Evolutionary conservation across 2,888 invertebrate genomes (phyloP).

Genomic region (Euzophera pinguis): DNA sequence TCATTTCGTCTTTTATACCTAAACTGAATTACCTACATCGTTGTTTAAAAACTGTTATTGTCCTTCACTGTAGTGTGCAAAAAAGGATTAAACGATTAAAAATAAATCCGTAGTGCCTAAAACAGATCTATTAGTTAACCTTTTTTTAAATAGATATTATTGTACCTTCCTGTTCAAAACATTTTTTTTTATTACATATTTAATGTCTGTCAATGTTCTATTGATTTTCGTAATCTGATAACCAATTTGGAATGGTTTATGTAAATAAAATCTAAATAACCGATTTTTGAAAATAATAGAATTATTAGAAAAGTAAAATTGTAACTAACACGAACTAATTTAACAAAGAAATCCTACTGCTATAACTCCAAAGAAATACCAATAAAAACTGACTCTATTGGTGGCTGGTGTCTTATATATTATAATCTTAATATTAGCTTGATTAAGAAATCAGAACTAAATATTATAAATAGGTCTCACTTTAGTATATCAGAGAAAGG

Average conservation of each 20-base stretch:
- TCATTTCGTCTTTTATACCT: no score
- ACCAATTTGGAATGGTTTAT: conserved; percentile 19
- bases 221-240: conserved; percentile 14
- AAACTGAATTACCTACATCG: no score
- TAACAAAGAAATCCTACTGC: neutral
- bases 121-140: no score
- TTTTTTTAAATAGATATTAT: no score
- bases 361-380: conserved; percentile 2
- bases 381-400: conserved; percentile 11
- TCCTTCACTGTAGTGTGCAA: no score
- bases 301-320: neutral
- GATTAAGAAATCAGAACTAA: no score
- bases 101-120: no score
- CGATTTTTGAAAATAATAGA: neutral
- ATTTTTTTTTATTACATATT: neutral
- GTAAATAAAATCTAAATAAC: neutral
- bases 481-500: no score
- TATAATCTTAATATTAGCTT: neutral
- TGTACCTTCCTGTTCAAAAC: no score
- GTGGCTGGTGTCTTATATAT: neutral
- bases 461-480: no score
- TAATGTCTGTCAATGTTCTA: conserved; percentile 12
- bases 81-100: no score
- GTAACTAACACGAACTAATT: conserved; percentile 10
- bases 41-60: no score